Base-by-base conservation (phyloP, 2,113 vertebrate genomes). In the Penelope pileata region DNA sequence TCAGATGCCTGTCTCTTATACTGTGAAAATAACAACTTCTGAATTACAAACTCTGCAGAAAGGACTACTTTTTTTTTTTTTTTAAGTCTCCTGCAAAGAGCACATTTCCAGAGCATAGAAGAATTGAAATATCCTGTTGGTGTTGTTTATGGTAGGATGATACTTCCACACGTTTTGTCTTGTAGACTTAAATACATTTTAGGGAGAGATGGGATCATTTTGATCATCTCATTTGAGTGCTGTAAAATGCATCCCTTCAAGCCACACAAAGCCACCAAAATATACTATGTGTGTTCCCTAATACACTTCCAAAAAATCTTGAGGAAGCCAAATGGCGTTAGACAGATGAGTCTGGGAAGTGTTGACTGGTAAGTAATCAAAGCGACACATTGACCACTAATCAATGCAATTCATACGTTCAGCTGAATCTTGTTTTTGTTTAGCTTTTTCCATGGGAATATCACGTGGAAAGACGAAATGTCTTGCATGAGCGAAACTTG, bases 401-500 rank as follows among this genome's bases (percentile, higher is more conserved):
- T 83, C 81, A 86, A 70, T 24, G 48, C 66, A 82, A 40, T 40
- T 78, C 51, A 83, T 77, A 50, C 34, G 48, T 78, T 56, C 32
- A 82, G 32, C 5, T 43, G 18, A 78, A 36, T 82, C 73, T 92
- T 51, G 42, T 78, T 95, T 90, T 74, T 88, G n/a, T 86, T 83
- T n/a, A 16, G 27, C 88, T 93, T 86, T 84, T 43, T 92, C 22
- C 19, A 38, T 24, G 40, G 21, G 48, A 89, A 91, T 66, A 74
- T 92, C 83, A 78, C 66, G 74, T 40, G 47, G n/a, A 75, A 84
- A 78, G 24, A 93, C 6, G 23, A 88, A 92, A 81, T 62, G 16
- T 88, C 73, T 91, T 87, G 56, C 66, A 73, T 29, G 48, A 91
- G 19, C 79, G 83, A 87, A 91, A 89, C 80, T 66, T 67, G 80